Evolutionary conservation across 1,140 invertebrate genomes (phyloP).

Genomic region (Chrysopa pallens): DNA sequence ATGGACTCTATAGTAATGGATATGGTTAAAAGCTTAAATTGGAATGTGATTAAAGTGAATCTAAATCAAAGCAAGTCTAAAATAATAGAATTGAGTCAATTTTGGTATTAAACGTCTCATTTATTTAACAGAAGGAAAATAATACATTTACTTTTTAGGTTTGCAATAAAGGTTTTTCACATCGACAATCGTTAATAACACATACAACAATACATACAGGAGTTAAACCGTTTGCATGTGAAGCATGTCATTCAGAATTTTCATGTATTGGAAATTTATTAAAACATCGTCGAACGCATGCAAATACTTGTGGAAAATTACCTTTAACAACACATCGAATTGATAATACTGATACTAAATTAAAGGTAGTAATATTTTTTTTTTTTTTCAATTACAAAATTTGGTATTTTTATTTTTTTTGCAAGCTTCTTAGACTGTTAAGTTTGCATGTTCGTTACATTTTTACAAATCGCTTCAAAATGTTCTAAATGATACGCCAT

Average conservation of each 20-base stretch:
- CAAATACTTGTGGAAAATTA: constrained; percentile 19
- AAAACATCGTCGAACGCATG: constrained; percentile 23
- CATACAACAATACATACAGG: constrained; percentile 31
- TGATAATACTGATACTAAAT: constrained; percentile 10
- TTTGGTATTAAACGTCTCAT: no score
- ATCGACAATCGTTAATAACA: constrained; percentile 27
- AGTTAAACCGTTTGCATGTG: constrained; percentile 23
- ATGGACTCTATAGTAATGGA: no score
- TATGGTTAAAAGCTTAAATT: no score
- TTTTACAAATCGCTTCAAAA: no score
- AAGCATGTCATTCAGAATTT: constrained; percentile 21
- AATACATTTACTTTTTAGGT: constrained; percentile 18
- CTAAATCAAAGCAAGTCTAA: no score
- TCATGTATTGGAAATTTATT: constrained; percentile 24
- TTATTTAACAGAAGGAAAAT: no score
- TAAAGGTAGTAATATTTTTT: constrained; percentile 5
- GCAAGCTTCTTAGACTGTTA: no score
- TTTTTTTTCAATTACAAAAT: constrained; percentile 3
- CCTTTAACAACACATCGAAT: constrained; percentile 13
- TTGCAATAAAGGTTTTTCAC: constrained; percentile 32
- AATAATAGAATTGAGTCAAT: no score
- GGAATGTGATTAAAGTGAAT: no score
- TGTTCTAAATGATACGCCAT: no score
- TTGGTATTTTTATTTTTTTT: neutral
- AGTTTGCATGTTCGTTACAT: no score